Evolutionary conservation across 2,113 vertebrate genomes (phyloP), one percentile per base, ranked within the genome.

Genomic region (Lycaon pictus): DNA sequence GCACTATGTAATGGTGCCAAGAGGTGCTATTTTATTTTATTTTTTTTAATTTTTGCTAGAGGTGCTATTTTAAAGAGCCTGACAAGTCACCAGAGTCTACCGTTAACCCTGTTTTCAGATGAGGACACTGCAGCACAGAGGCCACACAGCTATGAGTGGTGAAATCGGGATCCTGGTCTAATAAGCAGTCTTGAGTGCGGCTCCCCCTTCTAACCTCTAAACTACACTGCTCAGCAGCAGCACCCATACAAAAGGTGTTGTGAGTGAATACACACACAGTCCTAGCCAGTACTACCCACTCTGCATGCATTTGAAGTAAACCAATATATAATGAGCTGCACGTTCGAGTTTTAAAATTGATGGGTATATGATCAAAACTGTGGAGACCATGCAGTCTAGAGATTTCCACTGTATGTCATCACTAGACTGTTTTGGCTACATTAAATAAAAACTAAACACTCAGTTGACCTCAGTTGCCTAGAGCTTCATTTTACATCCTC

Each of bases 301-400:
- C 6, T 0, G 20, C 1, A 17, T 5, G 2, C 1, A 0, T 3
- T 1, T 0, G 1, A 56, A 19, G 5, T 20, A 3, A 58, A 7
- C 7, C 32, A 0, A 35, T 0, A 7, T 0, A 6, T 5, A 27
- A 27, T 0, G n/a, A 0, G 0, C 15, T 0, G 27, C n/a, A 1
- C 0, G 0, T 0, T 19, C 1, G 1, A 1, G 37, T 2, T 27
- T 82, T 20, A 4, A 10, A 22, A n/a, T 0, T 0, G 16, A 48
- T 0, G 2, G 12, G 48, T 0, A 0, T 17, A 0, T 0, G 22
- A 8, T 20, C 9, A n/a, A 20, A 4, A 20, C 13, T 11, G 1
- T 13, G 17, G 2, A 27, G 19, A 6, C 23, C 10, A 22, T 3
- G 29, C 43, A 43, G 25, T 3, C 23, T 29, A 11, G 20, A 63